Evolutionary conservation across 2,797 vertebrate genomes (phyloP).

Genomic region (Cyprinodon diabolis): DNA sequence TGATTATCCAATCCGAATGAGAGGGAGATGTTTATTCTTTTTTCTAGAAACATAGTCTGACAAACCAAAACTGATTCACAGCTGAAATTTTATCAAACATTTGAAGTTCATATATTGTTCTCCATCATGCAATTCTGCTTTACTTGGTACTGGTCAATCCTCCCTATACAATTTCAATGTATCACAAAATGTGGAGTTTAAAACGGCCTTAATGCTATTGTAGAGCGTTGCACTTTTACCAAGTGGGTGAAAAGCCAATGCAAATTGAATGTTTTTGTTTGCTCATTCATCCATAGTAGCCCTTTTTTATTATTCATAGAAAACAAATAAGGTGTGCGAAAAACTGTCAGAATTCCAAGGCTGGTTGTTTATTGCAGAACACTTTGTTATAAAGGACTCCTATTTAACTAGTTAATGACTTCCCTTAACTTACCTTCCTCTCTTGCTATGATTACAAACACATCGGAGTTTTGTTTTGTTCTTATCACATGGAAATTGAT

Average conservation of each 20-base stretch:
- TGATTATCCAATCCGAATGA: not conserved
- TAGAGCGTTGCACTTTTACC: constrained; percentile 3
- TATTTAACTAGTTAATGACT: constrained; percentile 57
- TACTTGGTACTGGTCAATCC: not conserved
- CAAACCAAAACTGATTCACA: too few relatives aligned
- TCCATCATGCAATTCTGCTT: not conserved
- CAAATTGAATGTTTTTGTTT: constrained; percentile 37
- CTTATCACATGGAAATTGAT: constrained; percentile 20
- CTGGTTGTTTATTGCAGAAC: constrained; percentile 59
- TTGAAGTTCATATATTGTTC: not conserved
- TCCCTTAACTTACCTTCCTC: constrained; percentile 28
- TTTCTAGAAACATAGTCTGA: not conserved
- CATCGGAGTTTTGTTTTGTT: constrained; percentile 4
- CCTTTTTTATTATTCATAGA: constrained; percentile 45
- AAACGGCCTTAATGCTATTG: not conserved
- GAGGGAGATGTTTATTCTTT: not conserved
- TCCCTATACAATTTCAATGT: not conserved
- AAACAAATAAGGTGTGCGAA: constrained; percentile 34
- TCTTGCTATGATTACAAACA: constrained; percentile 33
- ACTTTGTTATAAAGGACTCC: constrained; percentile 58
- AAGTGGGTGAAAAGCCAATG: constrained; percentile 33
- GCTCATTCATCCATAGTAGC: constrained; percentile 39
- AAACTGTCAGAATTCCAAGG: constrained; percentile 36
- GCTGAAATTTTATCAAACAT: too few relatives aligned
- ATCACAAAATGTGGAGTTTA: not conserved